These are phyloP conservation scores for Epirrhoe tristata DNA, from an alignment of 2,888 invertebrate genomes.

Conservation along the genomic window DNA sequence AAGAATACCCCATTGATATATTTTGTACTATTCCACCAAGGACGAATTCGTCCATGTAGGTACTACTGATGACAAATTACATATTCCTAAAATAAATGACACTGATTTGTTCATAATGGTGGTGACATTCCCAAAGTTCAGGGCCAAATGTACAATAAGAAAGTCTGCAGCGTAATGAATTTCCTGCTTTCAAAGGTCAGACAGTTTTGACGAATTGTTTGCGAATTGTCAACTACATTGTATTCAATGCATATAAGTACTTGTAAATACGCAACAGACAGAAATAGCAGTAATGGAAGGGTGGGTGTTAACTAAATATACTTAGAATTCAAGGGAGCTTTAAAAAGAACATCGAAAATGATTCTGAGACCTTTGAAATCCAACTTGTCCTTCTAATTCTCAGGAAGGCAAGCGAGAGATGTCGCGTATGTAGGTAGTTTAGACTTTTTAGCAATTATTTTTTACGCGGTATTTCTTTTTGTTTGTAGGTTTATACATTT, in stretches of 20 bases:
- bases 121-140: slow-evolving; percentile 12
- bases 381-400: no score
- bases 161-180: neutral
- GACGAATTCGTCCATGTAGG: no score
- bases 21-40: no score
- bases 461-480: no score
- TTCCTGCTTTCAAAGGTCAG: slow-evolving; percentile 16
- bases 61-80: neutral
- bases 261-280: neutral
- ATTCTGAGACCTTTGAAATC: neutral
- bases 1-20: no score
- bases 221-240: neutral
- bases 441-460: no score
- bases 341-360: neutral
- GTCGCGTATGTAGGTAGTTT: no score
- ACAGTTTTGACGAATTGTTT: neutral
- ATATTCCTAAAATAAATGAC: neutral
- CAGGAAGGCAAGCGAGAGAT: no score
- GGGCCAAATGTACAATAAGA: slow-evolving; percentile 7
- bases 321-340: neutral
- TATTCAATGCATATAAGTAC: neutral
- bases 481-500: no score
- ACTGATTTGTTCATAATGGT: neutral
- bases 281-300: slow-evolving; percentile 5
- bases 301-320: neutral